Conservation (phyloP, 1,140 invertebrate genomes). For the Hyphantria cunea region DNA sequence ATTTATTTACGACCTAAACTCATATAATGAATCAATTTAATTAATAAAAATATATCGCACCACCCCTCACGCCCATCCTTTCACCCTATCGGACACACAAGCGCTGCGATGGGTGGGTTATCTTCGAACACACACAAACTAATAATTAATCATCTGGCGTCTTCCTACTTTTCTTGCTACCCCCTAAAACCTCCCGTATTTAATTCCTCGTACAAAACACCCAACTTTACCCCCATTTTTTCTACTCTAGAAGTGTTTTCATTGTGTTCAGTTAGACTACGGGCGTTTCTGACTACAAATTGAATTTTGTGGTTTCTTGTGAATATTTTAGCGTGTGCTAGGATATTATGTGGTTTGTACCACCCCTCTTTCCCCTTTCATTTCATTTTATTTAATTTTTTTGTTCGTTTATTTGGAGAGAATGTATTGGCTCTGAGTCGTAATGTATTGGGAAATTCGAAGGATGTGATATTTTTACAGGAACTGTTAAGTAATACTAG, state of each 20-base stretch:
- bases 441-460: too few relatives aligned
- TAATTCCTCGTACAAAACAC: conserved; percentile 63
- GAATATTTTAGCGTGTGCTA: conserved; percentile 67
- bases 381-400: conserved; percentile 9
- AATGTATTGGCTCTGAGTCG: background rate
- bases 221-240: conserved; percentile 62
- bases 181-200: conserved; percentile 41
- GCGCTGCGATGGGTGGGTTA: conserved; percentile 37
- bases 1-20: conserved; percentile 1
- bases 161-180: conserved; percentile 51
- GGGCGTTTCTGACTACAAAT: conserved; percentile 67
- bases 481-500: too few relatives aligned
- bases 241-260: conserved; percentile 68
- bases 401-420: background rate
- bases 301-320: conserved; percentile 75
- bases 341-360: conserved; percentile 59
- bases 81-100: conserved; percentile 40
- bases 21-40: conserved; percentile 52
- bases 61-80: conserved; percentile 5
- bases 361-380: conserved; percentile 1
- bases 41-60: conserved; percentile 59
- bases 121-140: conserved; percentile 77
- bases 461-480: too few relatives aligned
- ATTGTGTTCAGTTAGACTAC: conserved; percentile 70
- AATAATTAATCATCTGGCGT: conserved; percentile 77